Percentiles rank a stretch among this genome's conserved stretches.
Evolutionary conservation across 2,797 vertebrate genomes (phyloP).

Genomic region (Meda fulgida): DNA sequence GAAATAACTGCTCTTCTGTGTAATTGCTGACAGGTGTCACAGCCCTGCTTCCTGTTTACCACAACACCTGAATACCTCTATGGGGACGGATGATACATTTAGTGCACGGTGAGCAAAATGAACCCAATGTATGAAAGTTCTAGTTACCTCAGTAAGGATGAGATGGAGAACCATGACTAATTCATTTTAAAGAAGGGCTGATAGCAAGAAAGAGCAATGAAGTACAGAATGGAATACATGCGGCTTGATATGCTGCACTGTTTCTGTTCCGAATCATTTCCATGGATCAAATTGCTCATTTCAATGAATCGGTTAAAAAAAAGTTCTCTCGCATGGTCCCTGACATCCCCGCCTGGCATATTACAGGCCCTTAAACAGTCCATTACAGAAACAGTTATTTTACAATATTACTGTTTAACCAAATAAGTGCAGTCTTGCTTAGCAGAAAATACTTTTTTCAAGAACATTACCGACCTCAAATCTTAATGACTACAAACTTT

Average conservation of each 20-base stretch:
- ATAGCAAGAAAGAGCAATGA: not conserved
- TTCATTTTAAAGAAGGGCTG: not conserved
- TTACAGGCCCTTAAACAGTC: not conserved
- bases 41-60: slow-evolving; percentile 64
- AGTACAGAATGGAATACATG: not conserved
- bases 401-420: not conserved
- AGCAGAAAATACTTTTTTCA: not conserved
- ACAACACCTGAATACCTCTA: slow-evolving; percentile 26
- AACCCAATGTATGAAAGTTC: not conserved
- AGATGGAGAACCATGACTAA: not conserved
- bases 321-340: not conserved
- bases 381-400: not conserved
- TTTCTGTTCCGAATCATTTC: not conserved
- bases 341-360: not conserved
- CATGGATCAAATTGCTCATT: not conserved
- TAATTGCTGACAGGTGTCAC: slow-evolving; percentile 75
- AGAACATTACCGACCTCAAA: not conserved
- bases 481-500: no score
- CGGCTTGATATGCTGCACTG: not conserved
- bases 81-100: slow-evolving; percentile 22
- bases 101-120: not conserved
- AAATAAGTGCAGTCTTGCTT: not conserved
- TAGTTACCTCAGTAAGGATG: not conserved
- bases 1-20: slow-evolving; percentile 70
- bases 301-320: not conserved